Evolutionary conservation across 2,888 invertebrate species (phyloP), one percentile per base, ranked within the genome.

Genomic region (Ecliptopera silaceata): DNA sequence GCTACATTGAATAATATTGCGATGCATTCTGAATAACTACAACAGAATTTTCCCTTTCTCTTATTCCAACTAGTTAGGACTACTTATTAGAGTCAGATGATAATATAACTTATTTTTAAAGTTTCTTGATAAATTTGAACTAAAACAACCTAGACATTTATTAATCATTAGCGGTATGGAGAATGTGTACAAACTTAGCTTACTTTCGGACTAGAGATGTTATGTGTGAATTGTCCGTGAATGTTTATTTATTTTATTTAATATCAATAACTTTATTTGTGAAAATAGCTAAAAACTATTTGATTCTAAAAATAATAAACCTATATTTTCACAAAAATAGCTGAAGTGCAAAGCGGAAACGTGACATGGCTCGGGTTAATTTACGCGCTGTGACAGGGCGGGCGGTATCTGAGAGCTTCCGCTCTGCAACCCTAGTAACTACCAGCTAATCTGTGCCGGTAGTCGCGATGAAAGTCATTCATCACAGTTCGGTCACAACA

Each of bases 401-500:
- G 78, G 70, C 79, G 80, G 80, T 85, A 86, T 85, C 84, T 80
- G 79, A 74, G 77, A 75, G 78, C 73, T 82, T 84, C 85, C 86
- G 85, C 71, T 69, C 65, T 69, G 68, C 71, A 66, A 66, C 73
- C 80, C 65, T 38, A 51, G 53, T 54, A 26, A 42, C 54, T 58
- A 29, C 12, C n/a, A 20, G 8, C 1, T 54, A 54, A 36, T 50
- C 58, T 54, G 42, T 50, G 13, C 47, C 44, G 43, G 47, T 36
- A 43, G 46, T 49, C 15, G 74, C 85, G 83, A 80, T 86, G 84
- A 84, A 82, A 81, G 74, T 78, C 81, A 82, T 87, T 79, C 84
- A 87, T 87, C 88, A 87, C 80, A 75, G 74, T 82, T 84, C 77
- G 85, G 83, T 80, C 76, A 72, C 77, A 74, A 74, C 76, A 78